A percentile compares a stretch with the other conserved stretches of the same genome.
Evolutionary conservation across 53 echinoderm and acorn worm species (phyloP).

Genomic region (Paracentrotus lividus): DNA sequence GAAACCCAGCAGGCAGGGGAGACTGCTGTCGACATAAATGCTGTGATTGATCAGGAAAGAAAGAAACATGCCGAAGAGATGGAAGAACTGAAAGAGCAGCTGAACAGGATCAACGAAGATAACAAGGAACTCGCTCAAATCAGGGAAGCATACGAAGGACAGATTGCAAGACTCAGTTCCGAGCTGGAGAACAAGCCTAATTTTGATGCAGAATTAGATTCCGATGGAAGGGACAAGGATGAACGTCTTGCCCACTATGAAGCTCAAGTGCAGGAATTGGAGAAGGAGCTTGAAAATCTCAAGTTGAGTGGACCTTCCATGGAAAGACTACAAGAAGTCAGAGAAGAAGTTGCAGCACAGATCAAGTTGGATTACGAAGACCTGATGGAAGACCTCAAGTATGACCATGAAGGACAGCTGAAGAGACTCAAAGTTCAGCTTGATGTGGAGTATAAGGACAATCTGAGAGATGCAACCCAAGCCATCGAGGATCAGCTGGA

Average conservation of each 20-base stretch:
- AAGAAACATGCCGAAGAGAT: slow-evolving; percentile 65
- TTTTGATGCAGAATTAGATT: not conserved
- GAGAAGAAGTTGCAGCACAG: slow-evolving; percentile 76
- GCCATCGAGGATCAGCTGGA: slow-evolving; percentile 81
- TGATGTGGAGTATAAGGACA: slow-evolving; percentile 83
- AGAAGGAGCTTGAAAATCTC: slow-evolving; percentile 54
- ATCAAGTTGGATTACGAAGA: slow-evolving; percentile 83
- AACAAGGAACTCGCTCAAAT: slow-evolving; percentile 66
- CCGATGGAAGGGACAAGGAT: not conserved
- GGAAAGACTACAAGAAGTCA: slow-evolving; percentile 63
- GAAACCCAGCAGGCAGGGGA: slow-evolving; percentile 48
- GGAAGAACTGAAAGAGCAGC: slow-evolving; percentile 66
- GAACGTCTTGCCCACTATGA: slow-evolving; percentile 60
- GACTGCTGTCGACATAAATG: slow-evolving; percentile 74
- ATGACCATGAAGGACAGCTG: slow-evolving; percentile 79
- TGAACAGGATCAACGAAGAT: slow-evolving; percentile 71
- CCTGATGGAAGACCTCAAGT: slow-evolving; percentile 87
- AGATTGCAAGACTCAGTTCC: slow-evolving; percentile 62
- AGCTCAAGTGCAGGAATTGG: slow-evolving; percentile 41
- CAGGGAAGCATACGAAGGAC: slow-evolving; percentile 65
- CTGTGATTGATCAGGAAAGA: slow-evolving; percentile 63
- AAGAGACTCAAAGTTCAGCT: slow-evolving; percentile 78
- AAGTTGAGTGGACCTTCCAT: slow-evolving; percentile 58
- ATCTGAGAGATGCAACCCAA: slow-evolving; percentile 76
- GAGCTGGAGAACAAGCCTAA: slow-evolving; percentile 52